These are phyloP conservation scores for Galeopterus variegatus DNA, from an alignment of 2,113 vertebrate species.

Conservation along the genomic window DNA sequence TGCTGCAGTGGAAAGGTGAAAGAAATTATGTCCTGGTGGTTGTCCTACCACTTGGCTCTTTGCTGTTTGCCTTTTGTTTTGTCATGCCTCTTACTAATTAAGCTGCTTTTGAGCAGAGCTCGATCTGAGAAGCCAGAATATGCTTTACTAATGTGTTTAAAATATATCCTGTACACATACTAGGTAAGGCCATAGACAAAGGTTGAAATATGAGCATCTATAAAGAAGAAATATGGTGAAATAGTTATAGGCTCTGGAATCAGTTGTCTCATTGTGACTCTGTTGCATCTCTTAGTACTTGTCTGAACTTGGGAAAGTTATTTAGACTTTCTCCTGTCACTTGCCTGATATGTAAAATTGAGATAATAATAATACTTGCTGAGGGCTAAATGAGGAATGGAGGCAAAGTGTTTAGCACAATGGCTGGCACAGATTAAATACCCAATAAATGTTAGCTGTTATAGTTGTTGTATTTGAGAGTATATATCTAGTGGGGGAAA, in stretches of 20 bases:
- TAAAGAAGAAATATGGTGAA: neutral
- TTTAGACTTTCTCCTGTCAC: neutral
- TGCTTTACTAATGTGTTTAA: constrained; percentile 32
- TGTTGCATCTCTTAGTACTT: neutral
- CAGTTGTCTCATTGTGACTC: neutral
- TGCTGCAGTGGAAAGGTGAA: neutral
- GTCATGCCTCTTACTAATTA: neutral
- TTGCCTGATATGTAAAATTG: neutral
- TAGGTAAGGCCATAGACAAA: neutral
- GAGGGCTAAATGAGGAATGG: neutral
- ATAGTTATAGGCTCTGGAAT: neutral
- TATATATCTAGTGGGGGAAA: neutral
- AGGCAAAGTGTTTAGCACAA: neutral
- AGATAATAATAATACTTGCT: neutral
- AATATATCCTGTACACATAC: neutral
- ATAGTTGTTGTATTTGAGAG: neutral
- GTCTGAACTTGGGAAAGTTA: neutral
- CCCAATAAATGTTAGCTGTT: neutral
- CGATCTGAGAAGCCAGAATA: neutral
- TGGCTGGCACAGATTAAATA: neutral
- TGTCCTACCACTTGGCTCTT: neutral
- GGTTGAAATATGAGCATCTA: constrained; percentile 15
- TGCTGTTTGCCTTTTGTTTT: neutral
- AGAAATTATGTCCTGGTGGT: neutral
- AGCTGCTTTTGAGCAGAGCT: neutral